Evolutionary conservation across 2,797 vertebrate genomes (phyloP).

Genomic region (Gymnodraco acuticeps): DNA sequence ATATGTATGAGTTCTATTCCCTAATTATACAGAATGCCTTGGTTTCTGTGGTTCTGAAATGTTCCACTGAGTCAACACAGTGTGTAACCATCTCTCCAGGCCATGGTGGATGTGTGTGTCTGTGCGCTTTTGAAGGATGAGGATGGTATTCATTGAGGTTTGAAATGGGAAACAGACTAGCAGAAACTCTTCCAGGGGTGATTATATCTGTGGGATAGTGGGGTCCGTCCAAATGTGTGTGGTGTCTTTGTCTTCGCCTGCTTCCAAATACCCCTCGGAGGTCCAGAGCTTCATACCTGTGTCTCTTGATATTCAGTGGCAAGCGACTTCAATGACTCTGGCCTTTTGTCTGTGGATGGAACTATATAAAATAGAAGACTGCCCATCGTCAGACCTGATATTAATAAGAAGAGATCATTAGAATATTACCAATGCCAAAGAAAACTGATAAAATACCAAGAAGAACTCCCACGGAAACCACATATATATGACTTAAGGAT

Average conservation of each 20-base stretch:
- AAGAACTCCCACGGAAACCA: conserved; percentile 29
- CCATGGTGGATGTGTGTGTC: conserved; percentile 50
- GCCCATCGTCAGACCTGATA: conserved; percentile 24
- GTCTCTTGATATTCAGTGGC: conserved; percentile 8
- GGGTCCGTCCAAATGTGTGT: conserved; percentile 70
- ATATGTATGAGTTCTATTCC: conserved; percentile 39
- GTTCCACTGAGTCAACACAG: conserved; percentile 76
- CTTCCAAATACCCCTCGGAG: conserved; percentile 38
- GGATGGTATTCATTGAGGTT: conserved; percentile 83
- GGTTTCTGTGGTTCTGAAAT: conserved; percentile 69
- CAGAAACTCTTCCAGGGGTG: conserved; percentile 70
- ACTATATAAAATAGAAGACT: conserved; percentile 25
- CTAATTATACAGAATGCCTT: conserved; percentile 54
- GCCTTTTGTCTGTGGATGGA: conserved; percentile 7
- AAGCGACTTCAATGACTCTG: neutral
- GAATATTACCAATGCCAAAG: conserved; percentile 23
- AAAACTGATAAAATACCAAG: conserved; percentile 34
- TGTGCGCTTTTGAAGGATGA: conserved; percentile 70
- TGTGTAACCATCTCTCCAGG: conserved; percentile 59
- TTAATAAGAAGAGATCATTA: conserved; percentile 35
- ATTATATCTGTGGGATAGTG: conserved; percentile 77
- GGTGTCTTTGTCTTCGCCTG: conserved; percentile 62
- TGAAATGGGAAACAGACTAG: conserved; percentile 83
- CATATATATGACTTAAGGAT: conserved; percentile 16
- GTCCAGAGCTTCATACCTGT: conserved; percentile 36